These are phyloP conservation scores for Alligator sinensis DNA, from an alignment of 2,113 vertebrate species.

Conservation along the genomic window DNA sequence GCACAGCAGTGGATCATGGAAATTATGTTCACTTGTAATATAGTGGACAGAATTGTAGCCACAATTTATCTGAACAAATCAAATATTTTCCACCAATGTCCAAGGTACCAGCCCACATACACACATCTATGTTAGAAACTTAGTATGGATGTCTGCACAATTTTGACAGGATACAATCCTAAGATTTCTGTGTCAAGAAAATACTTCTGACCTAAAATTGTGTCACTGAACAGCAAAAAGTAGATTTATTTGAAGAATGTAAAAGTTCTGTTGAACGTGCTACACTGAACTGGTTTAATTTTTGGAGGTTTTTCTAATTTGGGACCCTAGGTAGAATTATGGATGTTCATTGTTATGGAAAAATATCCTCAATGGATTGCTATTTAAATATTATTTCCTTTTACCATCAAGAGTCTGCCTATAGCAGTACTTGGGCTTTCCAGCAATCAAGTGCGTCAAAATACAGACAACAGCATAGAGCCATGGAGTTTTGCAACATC, in stretches of 20 bases:
- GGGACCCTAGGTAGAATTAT: neutral
- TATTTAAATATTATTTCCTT: neutral
- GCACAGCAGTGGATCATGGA: neutral
- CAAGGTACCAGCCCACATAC: neutral
- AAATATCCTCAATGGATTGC: neutral
- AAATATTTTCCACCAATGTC: neutral
- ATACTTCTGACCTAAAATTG: neutral
- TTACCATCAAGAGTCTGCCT: neutral
- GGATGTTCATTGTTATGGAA: neutral
- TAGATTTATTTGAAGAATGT: neutral
- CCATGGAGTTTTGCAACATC: neutral
- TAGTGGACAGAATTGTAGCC: neutral
- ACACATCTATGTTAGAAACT: no score
- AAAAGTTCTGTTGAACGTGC: neutral
- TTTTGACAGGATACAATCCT: neutral
- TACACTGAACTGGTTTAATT: neutral
- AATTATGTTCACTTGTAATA: neutral
- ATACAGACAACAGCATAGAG: neutral
- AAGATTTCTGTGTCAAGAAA: neutral
- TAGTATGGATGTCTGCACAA: neutral
- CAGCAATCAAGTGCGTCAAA: neutral
- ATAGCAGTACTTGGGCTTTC: neutral
- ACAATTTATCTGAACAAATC: neutral
- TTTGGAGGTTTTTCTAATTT: neutral
- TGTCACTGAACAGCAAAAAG: neutral